Base-by-base conservation (phyloP, 30 jellyfish, hydroid and myxozoan genomes). In the Aurelia sp. region DNA sequence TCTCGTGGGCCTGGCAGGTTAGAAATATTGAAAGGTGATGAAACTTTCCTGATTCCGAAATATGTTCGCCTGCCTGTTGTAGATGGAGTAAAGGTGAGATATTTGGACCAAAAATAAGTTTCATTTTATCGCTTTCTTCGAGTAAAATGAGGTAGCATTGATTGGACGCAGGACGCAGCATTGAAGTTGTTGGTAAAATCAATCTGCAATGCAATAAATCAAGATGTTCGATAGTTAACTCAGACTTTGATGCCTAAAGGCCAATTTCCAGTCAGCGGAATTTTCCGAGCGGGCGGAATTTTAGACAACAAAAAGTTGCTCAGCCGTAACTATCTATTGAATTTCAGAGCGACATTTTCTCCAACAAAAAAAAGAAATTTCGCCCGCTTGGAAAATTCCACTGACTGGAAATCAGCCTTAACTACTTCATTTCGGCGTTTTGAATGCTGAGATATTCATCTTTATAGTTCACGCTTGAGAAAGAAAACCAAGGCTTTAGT, bases 51-150 rank as follows among this genome's bases (percentile, higher is more conserved):
- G 69, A 48, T 55, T 35, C 89, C 89, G 18, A 57, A 69, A 73
- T 71, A 58, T 31, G 72, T 59, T 21, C 69, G 86, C 9, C 51
- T 82, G 71, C 92, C 92, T 2, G 80, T 20, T 4, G 21, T 59
- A 30, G 74, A 48, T 62, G 85, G 69, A 11, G 71, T 68, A 70
- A 57, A 82, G 92, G 92, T 71, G 31, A 50, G 86, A 13, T 35
- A 18, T 13, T 3, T n/a, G 4, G 12, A 60, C 0, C 33, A 19
- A 37, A 35, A 37, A 1, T 4, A 4, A 60, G 31, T 61, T 22
- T 11, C 71, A 61, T 61, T 4, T 61, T 21, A 33, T 33, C 0
- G 18, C 21, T 15, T n/a, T 66, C 76, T 8, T 23, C 1, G 13
- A 4, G 6, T 13, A 3, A 58, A 59, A 59, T 13, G 1, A 5